Base-by-base conservation (phyloP, 2,888 invertebrate species). In the Orthosia incerta region DNA sequence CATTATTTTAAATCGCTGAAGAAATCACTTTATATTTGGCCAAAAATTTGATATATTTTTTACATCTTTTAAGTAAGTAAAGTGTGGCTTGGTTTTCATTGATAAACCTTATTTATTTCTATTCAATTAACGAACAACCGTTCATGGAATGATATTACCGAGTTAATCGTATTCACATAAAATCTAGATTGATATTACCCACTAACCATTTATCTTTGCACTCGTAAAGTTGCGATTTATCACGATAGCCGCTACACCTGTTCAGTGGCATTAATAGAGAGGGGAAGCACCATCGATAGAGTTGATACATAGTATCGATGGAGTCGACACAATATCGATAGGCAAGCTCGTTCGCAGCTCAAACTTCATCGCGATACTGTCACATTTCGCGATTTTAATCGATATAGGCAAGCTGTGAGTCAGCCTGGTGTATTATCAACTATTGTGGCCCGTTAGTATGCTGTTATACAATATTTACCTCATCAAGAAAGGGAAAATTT, bases 331-430 rank as follows among this genome's bases (percentile, higher is more conserved):
- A 50, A 13, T 48, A 68, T 69, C 68, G 53, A 76, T 69, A 62
- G 46, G 64, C 57, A 78, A 64, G 60, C 55, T 59, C 60, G 56
- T 53, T 82, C 48, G 64, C 26, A 46, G 46, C 68, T 76, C 46
- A 76, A 64, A 61, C 57, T 81, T 61, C 20, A 68, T 61, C 56
- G 39, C 48, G 81, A 77, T 77, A 76, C 13, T 67, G 82, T 79
- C 78, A 51, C 55, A 51, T 75, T 56, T 81, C 55, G 26, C 16
- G 82, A 68, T 82, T 53, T 11, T 48, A 31, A 61, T 82, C 61
- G 26, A 62, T 53, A 68, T 51, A 50, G 56, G 39, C 13, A 16
- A 62, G 61, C 51, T 51, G 39, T 48, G 46, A 46, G 13, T 4
- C 15, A 55, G 11, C 4, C 9, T 13, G 56, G 18, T 51, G 20